These are phyloP conservation scores for Taurulus bubalis DNA, from an alignment of 2,113 vertebrate species.

Conservation along the genomic window DNA sequence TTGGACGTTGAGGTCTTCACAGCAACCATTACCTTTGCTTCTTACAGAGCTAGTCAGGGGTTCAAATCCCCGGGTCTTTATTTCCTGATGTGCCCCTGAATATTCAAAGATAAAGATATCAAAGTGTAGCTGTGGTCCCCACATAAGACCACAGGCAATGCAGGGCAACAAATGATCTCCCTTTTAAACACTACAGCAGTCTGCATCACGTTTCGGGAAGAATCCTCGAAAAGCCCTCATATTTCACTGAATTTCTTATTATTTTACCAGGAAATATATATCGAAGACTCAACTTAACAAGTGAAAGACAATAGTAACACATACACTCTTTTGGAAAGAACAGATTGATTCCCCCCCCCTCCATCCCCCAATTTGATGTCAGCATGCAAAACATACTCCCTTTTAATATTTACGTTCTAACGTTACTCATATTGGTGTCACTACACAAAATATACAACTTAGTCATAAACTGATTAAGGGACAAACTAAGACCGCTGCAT, in stretches of 20 bases:
- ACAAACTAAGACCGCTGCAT: constrained; percentile 38
- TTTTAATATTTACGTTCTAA: constrained; percentile 36
- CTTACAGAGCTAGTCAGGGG: constrained; percentile 87
- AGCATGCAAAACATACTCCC: constrained; percentile 71
- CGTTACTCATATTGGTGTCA: constrained; percentile 38
- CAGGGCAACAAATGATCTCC: constrained; percentile 80
- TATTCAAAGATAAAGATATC: constrained; percentile 88
- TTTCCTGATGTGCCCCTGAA: constrained; percentile 88
- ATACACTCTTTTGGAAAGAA: constrained; percentile 54
- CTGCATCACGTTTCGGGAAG: constrained; percentile 67
- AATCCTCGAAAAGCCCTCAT: constrained; percentile 69
- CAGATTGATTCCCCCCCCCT: constrained; percentile 39
- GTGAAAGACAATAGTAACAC: constrained; percentile 57
- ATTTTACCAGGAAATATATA: constrained; percentile 54
- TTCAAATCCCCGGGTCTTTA: constrained; percentile 86
- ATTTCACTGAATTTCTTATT: constrained; percentile 61
- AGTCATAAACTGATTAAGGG: constrained; percentile 28
- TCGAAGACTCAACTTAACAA: constrained; percentile 52
- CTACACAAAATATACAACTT: constrained; percentile 45
- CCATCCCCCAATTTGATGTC: constrained; percentile 47
- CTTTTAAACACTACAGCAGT: constrained; percentile 70
- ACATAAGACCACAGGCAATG: constrained; percentile 82
- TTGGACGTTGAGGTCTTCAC: constrained; percentile 83
- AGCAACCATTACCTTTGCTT: constrained; percentile 87
- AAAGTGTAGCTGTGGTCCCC: constrained; percentile 83